These are phyloP conservation scores for Zaprionus tsacasi DNA, from an alignment of 1,140 invertebrate genomes.

Conservation along the genomic window DNA sequence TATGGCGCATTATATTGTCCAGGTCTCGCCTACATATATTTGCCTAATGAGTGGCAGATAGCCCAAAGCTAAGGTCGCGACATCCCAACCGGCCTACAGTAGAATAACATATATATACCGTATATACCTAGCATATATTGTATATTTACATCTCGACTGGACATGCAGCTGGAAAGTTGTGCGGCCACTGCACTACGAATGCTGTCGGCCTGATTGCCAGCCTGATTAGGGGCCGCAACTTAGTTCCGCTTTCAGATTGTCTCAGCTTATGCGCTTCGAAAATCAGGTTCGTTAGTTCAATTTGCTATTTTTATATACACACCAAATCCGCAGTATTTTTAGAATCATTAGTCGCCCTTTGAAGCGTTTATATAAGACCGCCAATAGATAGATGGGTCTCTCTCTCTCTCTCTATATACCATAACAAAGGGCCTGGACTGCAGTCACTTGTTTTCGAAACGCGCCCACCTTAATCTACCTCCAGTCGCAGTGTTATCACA, in stretches of 20 bases:
- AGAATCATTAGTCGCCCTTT: conserved; percentile 41
- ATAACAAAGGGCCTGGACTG: not conserved
- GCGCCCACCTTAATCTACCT: conserved; percentile 59
- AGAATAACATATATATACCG: not conserved
- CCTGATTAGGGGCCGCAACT: conserved; percentile 20
- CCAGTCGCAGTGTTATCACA: conserved; percentile 30
- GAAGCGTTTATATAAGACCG: conserved; percentile 19
- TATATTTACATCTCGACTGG: not conserved
- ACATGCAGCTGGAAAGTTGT: conserved; percentile 12
- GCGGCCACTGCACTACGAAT: conserved; percentile 9
- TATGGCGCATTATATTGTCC: conserved; percentile 30
- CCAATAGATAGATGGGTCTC: not conserved
- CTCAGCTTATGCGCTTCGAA: conserved; percentile 9
- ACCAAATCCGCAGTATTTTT: conserved; percentile 52
- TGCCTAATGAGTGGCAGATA: conserved; percentile 38
- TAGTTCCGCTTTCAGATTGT: conserved; percentile 40
- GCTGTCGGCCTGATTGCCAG: conserved; percentile 8
- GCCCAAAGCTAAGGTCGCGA: conserved; percentile 26
- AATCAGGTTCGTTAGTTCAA: conserved; percentile 24
- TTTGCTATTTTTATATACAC: conserved; percentile 45
- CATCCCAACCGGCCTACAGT: not conserved
- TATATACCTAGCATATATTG: not conserved
- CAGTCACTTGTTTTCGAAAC: conserved; percentile 44
- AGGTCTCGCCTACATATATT: conserved; percentile 36
- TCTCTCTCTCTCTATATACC: not conserved